These are phyloP conservation scores for Pandemis heparana DNA, from an alignment of 2,888 invertebrate genomes.

Conservation along the genomic window DNA sequence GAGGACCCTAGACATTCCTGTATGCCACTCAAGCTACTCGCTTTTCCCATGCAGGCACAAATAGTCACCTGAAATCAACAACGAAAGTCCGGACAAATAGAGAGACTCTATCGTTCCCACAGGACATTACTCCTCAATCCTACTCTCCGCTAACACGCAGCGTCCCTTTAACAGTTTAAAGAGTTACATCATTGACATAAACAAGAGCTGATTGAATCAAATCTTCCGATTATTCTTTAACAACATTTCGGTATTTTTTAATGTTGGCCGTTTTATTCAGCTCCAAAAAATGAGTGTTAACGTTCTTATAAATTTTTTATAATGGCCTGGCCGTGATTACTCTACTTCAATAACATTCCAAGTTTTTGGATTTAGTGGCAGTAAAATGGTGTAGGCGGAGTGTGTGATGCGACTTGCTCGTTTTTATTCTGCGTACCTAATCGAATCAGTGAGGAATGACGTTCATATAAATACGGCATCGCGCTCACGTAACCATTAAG, in stretches of 20 bases:
- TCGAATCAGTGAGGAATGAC: slow-evolving; percentile 40
- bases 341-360: slow-evolving; percentile 25
- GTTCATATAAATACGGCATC: slow-evolving; percentile 29
- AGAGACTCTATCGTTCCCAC: slow-evolving; percentile 5
- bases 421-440: slow-evolving; percentile 41
- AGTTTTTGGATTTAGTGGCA: slow-evolving; percentile 23
- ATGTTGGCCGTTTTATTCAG: not conserved
- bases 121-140: slow-evolving; percentile 18
- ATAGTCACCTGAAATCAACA: not conserved
- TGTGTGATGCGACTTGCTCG: slow-evolving; percentile 30
- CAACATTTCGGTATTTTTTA: slow-evolving; percentile 12
- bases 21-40: not conserved
- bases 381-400: slow-evolving; percentile 26
- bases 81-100: not conserved
- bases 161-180: slow-evolving; percentile 18
- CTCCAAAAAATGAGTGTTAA: slow-evolving; percentile 6
- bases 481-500: slow-evolving; percentile 37
- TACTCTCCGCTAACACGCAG: not conserved
- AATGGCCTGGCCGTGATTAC: slow-evolving; percentile 12
- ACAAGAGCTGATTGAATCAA: slow-evolving; percentile 23
- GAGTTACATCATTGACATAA: slow-evolving; percentile 31
- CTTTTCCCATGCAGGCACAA: not conserved
- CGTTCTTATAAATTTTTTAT: slow-evolving; percentile 15
- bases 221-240: slow-evolving; percentile 14
- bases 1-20: not conserved